Base-by-base conservation (phyloP, 2,797 vertebrate genomes). In the Euphonia xanthogaster region DNA sequence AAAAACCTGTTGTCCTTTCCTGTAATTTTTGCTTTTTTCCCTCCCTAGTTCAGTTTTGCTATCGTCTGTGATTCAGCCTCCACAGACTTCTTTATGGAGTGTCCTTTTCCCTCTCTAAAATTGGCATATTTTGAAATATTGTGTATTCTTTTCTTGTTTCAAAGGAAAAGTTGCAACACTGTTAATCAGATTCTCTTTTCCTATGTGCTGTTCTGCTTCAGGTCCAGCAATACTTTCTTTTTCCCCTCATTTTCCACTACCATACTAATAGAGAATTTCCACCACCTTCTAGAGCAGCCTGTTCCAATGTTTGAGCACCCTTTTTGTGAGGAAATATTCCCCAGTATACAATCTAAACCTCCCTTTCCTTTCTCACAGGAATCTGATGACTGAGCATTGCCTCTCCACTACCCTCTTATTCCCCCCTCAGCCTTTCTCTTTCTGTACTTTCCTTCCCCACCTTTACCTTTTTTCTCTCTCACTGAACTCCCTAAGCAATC, bases 1-100 rank as follows among this genome's bases (percentile, higher is more conserved):
- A 94, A 80, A 86, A 44, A 48, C 13, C 25, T 76, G 44, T 91
- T 90, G 86, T 93, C 48, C 37, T 78, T 71, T 45, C 27, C 60
- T 63, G 10, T 85, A 92, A 66, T 94, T 92, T 93, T 86, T 70
- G 42, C 27, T 62, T 58, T 75, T 61, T 74, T 27, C 27, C 35
- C 20, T 86, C 40, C 54, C 24, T 8, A 3, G 14, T 35, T 66
- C 44, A 35, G 48, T 63, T 62, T 70, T 66, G 33, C 17, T 77
- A 11, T 60, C 55, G 40, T 71, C 60, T 73, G 42, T 37, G 12
- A 54, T 94, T 79, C 62, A 83, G 50, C 35, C 37, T 85, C 71
- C n/a, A 57, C 48, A 84, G 44, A 48, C 11, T 2, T 33, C 30
- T 68, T 84, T 95, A 62, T 24, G 9, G 27, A 39, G 30, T 28